These are phyloP conservation scores for Eledona agricola DNA, from an alignment of 2,888 invertebrate species.

Conservation along the genomic window DNA sequence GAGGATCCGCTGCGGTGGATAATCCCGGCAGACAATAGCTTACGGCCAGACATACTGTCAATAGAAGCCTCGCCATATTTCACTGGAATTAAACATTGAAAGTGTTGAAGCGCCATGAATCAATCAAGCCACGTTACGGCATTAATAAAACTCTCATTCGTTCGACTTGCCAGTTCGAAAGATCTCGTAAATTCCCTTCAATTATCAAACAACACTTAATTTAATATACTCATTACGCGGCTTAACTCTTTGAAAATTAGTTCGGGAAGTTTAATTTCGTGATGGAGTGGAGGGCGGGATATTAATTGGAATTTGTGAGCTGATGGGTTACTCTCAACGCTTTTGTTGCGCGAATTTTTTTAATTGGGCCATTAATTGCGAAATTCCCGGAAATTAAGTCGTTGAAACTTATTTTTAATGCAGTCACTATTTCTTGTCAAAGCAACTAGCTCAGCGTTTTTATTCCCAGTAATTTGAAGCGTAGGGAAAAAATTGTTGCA, in stretches of 20 bases:
- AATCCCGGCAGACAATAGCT: constrained; percentile 42
- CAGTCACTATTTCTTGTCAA: too few species aligned
- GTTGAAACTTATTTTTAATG: too few species aligned
- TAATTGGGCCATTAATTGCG: too few species aligned
- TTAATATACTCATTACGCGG: constrained; percentile 20
- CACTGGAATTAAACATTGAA: constrained; percentile 33
- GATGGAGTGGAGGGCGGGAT: constrained; percentile 7
- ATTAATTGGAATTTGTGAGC: constrained; percentile 20
- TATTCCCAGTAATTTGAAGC: too few species aligned
- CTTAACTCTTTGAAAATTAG: constrained; percentile 20
- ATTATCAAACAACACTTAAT: constrained; percentile 13
- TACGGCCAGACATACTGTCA: constrained; percentile 40
- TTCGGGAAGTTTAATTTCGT: constrained; percentile 19
- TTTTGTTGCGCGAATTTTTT: constrained; percentile 1
- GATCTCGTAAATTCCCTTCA: too few species aligned
- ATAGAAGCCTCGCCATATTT: constrained; percentile 37
- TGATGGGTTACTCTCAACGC: background rate
- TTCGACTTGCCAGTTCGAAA: constrained; percentile 2
- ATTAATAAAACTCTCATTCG: constrained; percentile 6
- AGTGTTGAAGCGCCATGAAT: constrained; percentile 4
- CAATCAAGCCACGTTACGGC: constrained; percentile 6
- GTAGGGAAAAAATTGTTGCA: too few species aligned
- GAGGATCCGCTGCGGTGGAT: constrained; percentile 44
- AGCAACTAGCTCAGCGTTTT: too few species aligned
- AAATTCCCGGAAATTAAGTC: too few species aligned